These are phyloP conservation scores for Pteronura brasiliensis DNA, from an alignment of 2,113 vertebrate genomes.

Conservation along the genomic window DNA sequence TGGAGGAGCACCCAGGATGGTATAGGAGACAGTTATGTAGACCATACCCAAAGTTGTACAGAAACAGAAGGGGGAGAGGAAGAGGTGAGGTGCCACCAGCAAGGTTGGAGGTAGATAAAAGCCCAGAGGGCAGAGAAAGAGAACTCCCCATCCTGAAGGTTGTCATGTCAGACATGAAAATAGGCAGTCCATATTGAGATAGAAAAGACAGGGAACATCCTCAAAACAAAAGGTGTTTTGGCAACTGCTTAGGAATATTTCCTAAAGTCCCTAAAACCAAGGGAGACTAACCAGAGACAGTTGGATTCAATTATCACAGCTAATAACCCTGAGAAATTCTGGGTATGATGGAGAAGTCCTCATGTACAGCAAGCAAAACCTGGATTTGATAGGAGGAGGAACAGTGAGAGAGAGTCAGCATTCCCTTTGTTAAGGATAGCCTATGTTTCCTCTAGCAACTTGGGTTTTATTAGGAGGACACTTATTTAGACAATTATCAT, in stretches of 20 bases:
- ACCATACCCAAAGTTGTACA: no score
- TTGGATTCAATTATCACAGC: neutral
- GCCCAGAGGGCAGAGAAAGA: neutral
- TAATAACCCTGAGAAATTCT: neutral
- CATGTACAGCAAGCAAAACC: neutral
- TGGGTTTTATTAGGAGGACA: neutral
- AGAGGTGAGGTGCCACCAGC: neutral
- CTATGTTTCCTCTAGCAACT: neutral
- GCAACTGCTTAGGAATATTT: neutral
- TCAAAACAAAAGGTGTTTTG: neutral
- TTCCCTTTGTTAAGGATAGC: neutral
- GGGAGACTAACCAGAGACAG: neutral
- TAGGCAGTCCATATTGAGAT: neutral
- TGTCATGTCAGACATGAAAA: neutral
- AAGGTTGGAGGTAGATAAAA: neutral
- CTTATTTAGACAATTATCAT: neutral
- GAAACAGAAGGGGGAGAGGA: neutral
- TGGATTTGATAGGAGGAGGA: neutral
- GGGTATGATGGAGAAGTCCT: neutral
- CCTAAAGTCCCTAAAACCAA: neutral
- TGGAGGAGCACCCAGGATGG: no score
- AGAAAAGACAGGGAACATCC: neutral
- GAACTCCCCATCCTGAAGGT: neutral
- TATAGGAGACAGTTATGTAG: no score
- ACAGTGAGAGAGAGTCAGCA: neutral